phyloP scores from a whole-genome alignment of 2,113 vertebrate species.

The Todiramphus chloris region DNA sequence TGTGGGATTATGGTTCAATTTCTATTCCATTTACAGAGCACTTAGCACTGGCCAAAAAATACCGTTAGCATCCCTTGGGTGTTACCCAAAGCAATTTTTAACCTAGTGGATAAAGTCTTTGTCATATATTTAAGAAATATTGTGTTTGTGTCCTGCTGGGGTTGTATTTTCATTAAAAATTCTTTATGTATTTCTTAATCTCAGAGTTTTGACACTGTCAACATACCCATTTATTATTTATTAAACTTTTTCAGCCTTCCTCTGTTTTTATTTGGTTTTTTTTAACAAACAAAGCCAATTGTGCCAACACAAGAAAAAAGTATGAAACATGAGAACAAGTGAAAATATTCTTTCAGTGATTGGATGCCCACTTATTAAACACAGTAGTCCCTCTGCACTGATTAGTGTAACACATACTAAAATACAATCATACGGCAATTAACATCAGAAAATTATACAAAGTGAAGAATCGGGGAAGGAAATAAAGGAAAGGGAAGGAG shows the following conservation, averaged over 20 bases:
- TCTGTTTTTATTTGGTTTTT: neutral
- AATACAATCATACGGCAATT: neutral
- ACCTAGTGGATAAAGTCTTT: neutral
- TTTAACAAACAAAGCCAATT: constrained; percentile 10
- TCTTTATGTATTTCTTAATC: neutral
- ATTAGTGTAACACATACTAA: neutral
- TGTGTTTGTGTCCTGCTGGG: neutral
- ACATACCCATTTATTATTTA: neutral
- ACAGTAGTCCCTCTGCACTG: neutral
- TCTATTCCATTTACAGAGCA: neutral
- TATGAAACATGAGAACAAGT: neutral
- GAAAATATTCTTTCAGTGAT: neutral
- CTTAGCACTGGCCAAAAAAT: neutral
- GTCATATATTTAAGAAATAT: neutral
- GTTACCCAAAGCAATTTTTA: neutral
- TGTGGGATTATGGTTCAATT: neutral
- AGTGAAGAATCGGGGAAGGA: neutral
- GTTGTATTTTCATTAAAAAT: neutral
- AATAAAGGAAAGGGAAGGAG: neutral
- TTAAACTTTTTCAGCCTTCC: neutral
- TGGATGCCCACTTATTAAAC: neutral
- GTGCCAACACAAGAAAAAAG: neutral
- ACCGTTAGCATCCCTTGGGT: neutral
- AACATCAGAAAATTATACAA: neutral
- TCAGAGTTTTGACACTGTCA: neutral